These are phyloP conservation scores for Drosophila punjabiensis DNA, from an alignment of 1,140 invertebrate species.

Conservation along the genomic window DNA sequence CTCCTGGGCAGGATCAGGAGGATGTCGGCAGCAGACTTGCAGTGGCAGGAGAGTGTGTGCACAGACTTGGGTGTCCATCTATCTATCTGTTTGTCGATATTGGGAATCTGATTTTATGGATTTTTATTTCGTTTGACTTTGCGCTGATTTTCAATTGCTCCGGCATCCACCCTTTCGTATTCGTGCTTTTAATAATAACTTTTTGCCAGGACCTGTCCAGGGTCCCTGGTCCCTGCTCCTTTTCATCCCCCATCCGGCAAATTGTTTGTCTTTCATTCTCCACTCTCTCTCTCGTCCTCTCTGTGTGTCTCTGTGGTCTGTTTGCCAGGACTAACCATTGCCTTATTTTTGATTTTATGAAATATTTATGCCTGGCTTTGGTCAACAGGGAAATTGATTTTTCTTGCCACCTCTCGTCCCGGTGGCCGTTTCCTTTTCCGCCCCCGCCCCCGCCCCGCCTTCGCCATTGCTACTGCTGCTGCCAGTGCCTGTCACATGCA, in stretches of 20 bases:
- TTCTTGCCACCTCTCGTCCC: constrained; percentile 24
- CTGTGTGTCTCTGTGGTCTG: constrained; percentile 9
- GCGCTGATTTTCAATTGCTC: constrained; percentile 75
- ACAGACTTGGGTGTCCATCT: constrained; percentile 29
- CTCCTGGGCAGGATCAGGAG: constrained; percentile 15
- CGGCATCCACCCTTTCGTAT: constrained; percentile 14
- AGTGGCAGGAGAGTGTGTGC: constrained; percentile 52
- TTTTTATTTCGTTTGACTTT: constrained; percentile 82
- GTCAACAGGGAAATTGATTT: constrained; percentile 83
- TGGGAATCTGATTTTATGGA: constrained; percentile 82
- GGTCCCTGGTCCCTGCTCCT: constrained; percentile 1
- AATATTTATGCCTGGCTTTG: constrained; percentile 72
- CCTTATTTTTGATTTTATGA: constrained; percentile 60
- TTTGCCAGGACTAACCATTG: constrained; percentile 2
- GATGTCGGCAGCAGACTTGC: constrained; percentile 19
- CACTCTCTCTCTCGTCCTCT: constrained; percentile 10
- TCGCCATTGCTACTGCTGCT: no score
- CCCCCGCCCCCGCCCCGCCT: constrained; percentile 6
- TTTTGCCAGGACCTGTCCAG: constrained; percentile 25
- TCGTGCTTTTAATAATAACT: constrained; percentile 68
- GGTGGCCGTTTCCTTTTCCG: neutral
- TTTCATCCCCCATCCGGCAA: constrained; percentile 22
- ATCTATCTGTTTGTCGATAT: constrained; percentile 73
- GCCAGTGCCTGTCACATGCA: constrained; percentile 27
- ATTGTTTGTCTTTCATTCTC: constrained; percentile 68